Percentiles rank a stretch among this genome's conserved stretches.
phyloP scores from a whole-genome alignment of 35 echinoderm and acorn worm species.

The Hemicentrotus pulcherrimus region DNA sequence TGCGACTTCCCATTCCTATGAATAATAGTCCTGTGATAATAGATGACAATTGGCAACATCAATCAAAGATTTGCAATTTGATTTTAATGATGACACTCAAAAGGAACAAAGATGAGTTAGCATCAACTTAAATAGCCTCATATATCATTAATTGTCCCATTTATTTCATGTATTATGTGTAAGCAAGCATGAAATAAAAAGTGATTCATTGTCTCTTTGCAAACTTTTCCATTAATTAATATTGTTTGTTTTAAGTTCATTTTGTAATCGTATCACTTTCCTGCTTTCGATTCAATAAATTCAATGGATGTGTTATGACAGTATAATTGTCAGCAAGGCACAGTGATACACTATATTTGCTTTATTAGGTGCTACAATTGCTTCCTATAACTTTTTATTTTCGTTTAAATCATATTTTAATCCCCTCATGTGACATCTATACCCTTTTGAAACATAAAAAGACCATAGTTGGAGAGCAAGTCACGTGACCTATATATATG shows the following conservation, averaged over 20 bases:
- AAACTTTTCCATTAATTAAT: not conserved
- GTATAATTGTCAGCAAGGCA: not conserved
- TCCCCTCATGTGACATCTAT: not conserved
- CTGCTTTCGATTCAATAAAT: not conserved
- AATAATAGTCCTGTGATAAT: slow-evolving; percentile 33
- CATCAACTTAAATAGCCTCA: not conserved
- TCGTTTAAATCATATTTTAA: not conserved
- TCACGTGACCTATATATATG: not conserved
- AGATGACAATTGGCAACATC: not conserved
- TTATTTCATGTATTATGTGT: not conserved
- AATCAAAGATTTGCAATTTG: not conserved
- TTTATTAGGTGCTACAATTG: not conserved
- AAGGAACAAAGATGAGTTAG: not conserved
- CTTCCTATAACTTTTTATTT: not conserved
- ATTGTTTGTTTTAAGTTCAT: not conserved
- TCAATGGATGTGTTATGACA: not conserved
- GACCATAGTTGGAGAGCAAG: not conserved
- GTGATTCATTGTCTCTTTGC: not conserved
- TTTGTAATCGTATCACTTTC: not conserved
- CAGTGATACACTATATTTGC: not conserved
- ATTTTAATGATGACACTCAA: not conserved
- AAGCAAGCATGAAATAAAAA: not conserved
- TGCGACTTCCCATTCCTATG: not conserved
- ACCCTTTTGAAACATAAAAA: not conserved
- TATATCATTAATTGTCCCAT: slow-evolving; percentile 13